Base-by-base conservation (phyloP, 2,113 vertebrate species). In the Potamarius usumacintae region DNA sequence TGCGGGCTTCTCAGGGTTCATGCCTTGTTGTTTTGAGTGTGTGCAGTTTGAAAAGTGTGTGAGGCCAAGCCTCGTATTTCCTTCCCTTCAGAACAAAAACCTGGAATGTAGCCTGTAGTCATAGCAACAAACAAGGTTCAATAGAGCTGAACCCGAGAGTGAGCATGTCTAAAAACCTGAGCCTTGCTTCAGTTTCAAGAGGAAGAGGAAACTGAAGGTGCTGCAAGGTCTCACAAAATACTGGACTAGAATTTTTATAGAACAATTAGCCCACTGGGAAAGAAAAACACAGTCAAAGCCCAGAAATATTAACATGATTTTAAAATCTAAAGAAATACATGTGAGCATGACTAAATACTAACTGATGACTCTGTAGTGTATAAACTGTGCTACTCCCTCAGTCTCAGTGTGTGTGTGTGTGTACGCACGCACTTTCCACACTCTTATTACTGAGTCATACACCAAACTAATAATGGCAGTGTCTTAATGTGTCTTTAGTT, bases 51-150 rank as follows among this genome's bases (percentile, higher is more conserved):
- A 79, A 60, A 81, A 52, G 67, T 82, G 85, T 86, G 42, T 42
- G 57, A 83, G 89, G 89, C 87, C 85, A 71, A 82, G 88, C 90
- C 90, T 93, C 91, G 91, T 92, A 53, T 92, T 90, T 90, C 86
- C 87, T 91, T 92, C 89, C 81, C 81, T 84, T 69, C 82, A 84
- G 85, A 87, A 80, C 62, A 62, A 63, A 86, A 86, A 20, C 84
- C 90, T 89, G 86, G 88, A 91, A 92, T 92, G 84, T 84, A 89
- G 90, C 83, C 90, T 79, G 94, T 94, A 89, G 93, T 86, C 94
- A 96, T 95, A 90, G 93, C 92, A 95, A 95, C 94, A 93, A 86
- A 90, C 86, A 17, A 82, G 87, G 80, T 91, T 86, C 91, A 89
- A 87, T 91, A 85, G 88, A 91, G 88, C 87, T 87, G 87, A 78